Percentiles rank a stretch among this genome's conserved stretches.
Evolutionary conservation across 2,113 vertebrate genomes (phyloP).

Genomic region (Falcunculus frontatus): DNA sequence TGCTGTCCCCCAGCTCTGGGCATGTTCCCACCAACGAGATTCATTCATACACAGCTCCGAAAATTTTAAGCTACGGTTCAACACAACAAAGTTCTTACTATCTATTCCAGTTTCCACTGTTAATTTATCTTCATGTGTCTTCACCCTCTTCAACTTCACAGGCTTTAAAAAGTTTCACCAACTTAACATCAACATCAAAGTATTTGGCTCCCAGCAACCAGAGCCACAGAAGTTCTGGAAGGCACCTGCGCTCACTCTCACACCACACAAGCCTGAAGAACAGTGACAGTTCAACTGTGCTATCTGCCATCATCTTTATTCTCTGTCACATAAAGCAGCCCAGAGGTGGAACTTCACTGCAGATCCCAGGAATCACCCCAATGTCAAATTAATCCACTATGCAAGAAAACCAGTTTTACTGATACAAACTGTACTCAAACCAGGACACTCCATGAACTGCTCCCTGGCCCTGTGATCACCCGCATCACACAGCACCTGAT

Average conservation of each 20-base stretch:
- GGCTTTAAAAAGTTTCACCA: neutral
- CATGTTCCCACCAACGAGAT: neutral
- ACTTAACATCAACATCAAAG: neutral
- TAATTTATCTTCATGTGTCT: neutral
- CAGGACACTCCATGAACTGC: neutral
- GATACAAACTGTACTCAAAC: neutral
- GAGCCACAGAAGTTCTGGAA: neutral
- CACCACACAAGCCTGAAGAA: neutral
- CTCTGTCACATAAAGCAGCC: neutral
- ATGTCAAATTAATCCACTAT: rapidly evolving
- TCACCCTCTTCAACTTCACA: neutral
- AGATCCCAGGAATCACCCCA: neutral
- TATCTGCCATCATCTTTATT: neutral
- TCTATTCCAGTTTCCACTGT: neutral
- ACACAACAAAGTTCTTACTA: neutral
- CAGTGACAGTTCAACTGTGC: neutral
- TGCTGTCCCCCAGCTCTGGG: neutral
- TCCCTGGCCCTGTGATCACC: neutral
- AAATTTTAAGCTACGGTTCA: neutral
- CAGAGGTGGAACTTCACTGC: neutral
- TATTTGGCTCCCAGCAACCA: neutral
- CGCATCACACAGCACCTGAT: neutral
- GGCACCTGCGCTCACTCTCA: neutral
- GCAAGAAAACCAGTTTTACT: neutral
- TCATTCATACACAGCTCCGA: neutral